Conservation (phyloP, 2,797 vertebrate genomes). For the Rhynchonycteris naso region DNA sequence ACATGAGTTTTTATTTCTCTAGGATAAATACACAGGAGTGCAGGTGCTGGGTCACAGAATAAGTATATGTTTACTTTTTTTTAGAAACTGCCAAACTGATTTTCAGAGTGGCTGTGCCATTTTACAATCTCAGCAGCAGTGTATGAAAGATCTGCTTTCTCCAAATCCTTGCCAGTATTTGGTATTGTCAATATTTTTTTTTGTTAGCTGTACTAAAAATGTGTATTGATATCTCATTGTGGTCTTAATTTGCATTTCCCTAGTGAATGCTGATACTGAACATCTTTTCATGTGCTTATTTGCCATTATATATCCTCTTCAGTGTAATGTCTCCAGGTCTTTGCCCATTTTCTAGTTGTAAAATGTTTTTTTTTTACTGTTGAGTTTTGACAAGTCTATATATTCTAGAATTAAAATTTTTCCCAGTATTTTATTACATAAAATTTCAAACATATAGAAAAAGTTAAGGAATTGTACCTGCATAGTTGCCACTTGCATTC, state of each 20-base stretch:
- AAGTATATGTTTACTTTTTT: neutral
- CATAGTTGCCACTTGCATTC: neutral
- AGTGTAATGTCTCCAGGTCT: neutral
- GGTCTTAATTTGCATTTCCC: slow-evolving; percentile 19
- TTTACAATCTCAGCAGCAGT: neutral
- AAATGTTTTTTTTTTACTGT: neutral
- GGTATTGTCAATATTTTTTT: neutral
- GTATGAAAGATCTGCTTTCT: neutral
- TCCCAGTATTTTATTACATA: neutral
- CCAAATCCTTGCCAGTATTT: neutral
- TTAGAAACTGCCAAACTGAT: neutral
- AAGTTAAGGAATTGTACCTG: neutral
- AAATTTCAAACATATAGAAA: neutral
- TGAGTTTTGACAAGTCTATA: slow-evolving; percentile 12
- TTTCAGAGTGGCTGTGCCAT: neutral
- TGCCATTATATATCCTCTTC: neutral
- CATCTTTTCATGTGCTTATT: neutral
- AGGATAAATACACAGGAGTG: neutral
- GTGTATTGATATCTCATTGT: neutral
- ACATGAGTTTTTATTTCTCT: neutral
- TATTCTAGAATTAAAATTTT: neutral
- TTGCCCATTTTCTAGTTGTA: neutral
- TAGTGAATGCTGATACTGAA: neutral
- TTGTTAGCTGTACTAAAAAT: neutral
- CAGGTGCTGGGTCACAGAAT: neutral